These are phyloP conservation scores for Tricholaema leucomelas DNA, from an alignment of 2,113 vertebrate genomes.

Conservation along the genomic window DNA sequence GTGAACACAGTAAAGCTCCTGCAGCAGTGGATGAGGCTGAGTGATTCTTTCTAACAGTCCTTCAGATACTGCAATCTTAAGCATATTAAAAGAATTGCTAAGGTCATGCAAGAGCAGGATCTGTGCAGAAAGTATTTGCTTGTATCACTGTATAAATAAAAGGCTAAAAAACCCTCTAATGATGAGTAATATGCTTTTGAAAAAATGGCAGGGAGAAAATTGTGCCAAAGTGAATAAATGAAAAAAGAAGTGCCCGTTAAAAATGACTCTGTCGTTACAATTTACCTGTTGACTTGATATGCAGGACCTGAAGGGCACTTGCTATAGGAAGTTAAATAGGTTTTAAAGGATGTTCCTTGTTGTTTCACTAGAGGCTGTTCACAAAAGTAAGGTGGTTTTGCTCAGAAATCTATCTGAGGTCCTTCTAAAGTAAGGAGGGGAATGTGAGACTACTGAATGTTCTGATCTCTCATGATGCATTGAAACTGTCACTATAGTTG, in stretches of 20 bases:
- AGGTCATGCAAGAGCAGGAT: background rate
- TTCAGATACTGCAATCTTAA: background rate
- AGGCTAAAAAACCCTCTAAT: background rate
- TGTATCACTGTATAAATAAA: background rate
- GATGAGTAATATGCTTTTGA: conserved; percentile 20
- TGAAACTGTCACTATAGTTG: background rate
- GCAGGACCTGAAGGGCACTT: conserved; percentile 44
- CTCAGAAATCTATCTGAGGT: background rate
- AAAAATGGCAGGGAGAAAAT: conserved; percentile 54
- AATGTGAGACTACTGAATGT: background rate
- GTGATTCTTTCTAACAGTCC: background rate
- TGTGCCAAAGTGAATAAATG: conserved; percentile 68
- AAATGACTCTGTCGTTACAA: conserved; percentile 69
- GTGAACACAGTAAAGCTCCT: background rate
- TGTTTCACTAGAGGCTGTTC: conserved; percentile 53
- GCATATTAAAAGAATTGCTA: background rate
- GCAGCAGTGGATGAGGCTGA: background rate
- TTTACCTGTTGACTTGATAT: conserved; percentile 66
- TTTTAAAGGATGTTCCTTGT: background rate
- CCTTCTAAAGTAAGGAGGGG: background rate
- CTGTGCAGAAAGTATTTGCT: background rate
- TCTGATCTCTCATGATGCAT: background rate
- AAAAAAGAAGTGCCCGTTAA: conserved; percentile 75
- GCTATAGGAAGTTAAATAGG: background rate
- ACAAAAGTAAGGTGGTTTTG: conserved; percentile 18